Evolutionary conservation across 2,888 invertebrate genomes (phyloP).

Genomic region (Tenthredo notha): DNA sequence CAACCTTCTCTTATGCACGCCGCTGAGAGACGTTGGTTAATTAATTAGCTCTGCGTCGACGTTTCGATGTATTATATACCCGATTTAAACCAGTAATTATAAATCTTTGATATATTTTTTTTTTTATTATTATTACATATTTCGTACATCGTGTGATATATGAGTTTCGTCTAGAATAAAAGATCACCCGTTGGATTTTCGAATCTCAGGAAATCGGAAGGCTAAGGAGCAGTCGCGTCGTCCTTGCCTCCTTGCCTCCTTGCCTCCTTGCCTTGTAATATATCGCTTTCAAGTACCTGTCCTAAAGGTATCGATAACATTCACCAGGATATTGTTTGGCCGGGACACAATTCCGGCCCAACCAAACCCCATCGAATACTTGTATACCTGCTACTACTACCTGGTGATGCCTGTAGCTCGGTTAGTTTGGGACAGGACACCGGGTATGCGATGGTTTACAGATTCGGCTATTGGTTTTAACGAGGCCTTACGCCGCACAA

Average conservation of each 20-base stretch:
- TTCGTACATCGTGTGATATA: too few relatives aligned
- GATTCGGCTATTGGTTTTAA: conserved; percentile 17
- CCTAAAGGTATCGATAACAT: conserved; percentile 31
- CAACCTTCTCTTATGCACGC: conserved; percentile 5
- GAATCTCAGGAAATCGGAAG: neutral
- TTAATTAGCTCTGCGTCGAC: conserved; percentile 12
- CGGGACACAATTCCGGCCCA: neutral
- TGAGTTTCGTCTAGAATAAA: neutral
- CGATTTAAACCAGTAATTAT: neutral
- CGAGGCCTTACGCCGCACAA: neutral
- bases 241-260: neutral
- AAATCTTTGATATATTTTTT: too few relatives aligned
- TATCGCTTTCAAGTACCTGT: conserved; percentile 29
- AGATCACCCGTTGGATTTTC: neutral
- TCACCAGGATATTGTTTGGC: conserved; percentile 31
- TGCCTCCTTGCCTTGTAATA: neutral
- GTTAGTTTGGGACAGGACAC: conserved; percentile 16
- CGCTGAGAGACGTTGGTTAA: neutral
- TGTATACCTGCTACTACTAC: neutral
- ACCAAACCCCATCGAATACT: neutral
- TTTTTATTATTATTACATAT: too few relatives aligned
- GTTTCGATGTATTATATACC: neutral
- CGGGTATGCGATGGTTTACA: neutral
- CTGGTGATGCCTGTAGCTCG: conserved; percentile 10
- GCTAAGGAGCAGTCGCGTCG: neutral